phyloP scores from a whole-genome alignment of 1,140 invertebrate genomes.

The Leptinotarsa texana region DNA sequence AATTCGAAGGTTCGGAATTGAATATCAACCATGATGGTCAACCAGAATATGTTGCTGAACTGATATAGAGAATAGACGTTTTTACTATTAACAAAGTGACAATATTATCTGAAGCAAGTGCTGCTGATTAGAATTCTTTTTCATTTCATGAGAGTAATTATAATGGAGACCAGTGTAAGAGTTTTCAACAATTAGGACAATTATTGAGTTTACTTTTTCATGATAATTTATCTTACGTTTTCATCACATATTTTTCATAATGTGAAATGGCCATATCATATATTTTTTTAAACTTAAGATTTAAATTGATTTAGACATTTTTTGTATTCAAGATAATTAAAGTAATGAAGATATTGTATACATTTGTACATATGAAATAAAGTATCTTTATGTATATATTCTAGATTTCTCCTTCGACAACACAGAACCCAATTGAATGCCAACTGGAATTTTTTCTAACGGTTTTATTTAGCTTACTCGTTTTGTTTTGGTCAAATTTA shows the following conservation, averaged over 20 bases:
- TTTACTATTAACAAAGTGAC: slow-evolving; percentile 29
- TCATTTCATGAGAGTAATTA: neutral
- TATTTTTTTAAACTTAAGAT: slow-evolving; percentile 13
- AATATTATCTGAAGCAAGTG: slow-evolving; percentile 29
- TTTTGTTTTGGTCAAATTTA: too few species aligned
- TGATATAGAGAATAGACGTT: slow-evolving; percentile 59
- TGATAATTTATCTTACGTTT: slow-evolving; percentile 1
- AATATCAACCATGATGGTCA: slow-evolving; percentile 68
- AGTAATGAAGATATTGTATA: slow-evolving; percentile 38
- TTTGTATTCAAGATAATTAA: slow-evolving; percentile 30
- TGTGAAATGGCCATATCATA: slow-evolving; percentile 26
- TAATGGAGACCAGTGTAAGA: neutral
- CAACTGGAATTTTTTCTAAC: too few species aligned
- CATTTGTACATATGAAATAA: slow-evolving; percentile 45
- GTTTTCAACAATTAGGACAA: slow-evolving; percentile 13
- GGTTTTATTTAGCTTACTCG: too few species aligned
- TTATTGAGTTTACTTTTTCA: slow-evolving; percentile 15
- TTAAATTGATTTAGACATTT: slow-evolving; percentile 17
- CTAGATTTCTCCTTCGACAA: too few species aligned
- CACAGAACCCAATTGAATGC: too few species aligned
- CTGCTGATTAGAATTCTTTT: slow-evolving; percentile 13
- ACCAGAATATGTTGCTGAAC: slow-evolving; percentile 70
- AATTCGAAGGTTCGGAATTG: slow-evolving; percentile 56
- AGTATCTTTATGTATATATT: slow-evolving; percentile 37
- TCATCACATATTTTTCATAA: slow-evolving; percentile 21